Percentiles rank a stretch among this genome's conserved stretches.
Evolutionary conservation across 2,888 invertebrate genomes (phyloP).

Genomic region (Plutella xylostella): DNA sequence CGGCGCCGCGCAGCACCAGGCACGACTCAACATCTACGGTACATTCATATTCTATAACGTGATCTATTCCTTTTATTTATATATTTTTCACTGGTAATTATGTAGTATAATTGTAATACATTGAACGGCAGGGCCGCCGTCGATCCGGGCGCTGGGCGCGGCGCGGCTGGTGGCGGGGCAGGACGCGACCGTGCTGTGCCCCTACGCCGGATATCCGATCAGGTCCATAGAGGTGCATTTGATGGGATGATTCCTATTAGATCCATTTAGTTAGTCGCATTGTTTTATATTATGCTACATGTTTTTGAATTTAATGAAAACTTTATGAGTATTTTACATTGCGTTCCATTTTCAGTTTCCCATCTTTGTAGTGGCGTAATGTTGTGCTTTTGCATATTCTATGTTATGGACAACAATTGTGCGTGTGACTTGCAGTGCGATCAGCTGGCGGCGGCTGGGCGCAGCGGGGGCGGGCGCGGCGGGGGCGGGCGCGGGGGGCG

Average conservation of each 20-base stretch:
- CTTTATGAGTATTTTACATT: too few relatives aligned
- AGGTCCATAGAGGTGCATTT: conserved; percentile 69
- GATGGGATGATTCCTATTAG: conserved; percentile 36
- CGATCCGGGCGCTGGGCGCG: conserved; percentile 76
- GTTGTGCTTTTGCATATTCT: too few relatives aligned
- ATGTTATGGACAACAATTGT: conserved; percentile 27
- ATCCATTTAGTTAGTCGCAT: too few relatives aligned
- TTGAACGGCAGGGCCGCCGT: conserved; percentile 76
- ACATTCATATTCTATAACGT: too few relatives aligned
- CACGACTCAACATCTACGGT: conserved; percentile 85
- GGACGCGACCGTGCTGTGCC: conserved; percentile 81
- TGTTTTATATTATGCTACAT: too few relatives aligned
- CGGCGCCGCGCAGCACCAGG: conserved; percentile 77
- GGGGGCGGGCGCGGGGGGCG: conserved; percentile 52
- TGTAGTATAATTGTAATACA: too few relatives aligned
- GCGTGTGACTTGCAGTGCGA: conserved; percentile 44
- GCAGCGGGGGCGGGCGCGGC: conserved; percentile 42
- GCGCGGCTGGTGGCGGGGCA: conserved; percentile 83
- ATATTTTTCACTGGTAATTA: too few relatives aligned
- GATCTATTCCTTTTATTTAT: too few relatives aligned
- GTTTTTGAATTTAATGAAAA: too few relatives aligned
- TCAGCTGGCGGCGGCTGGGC: conserved; percentile 54
- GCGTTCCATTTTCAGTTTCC: too few relatives aligned
- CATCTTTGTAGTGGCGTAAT: too few relatives aligned
- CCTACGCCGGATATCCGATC: conserved; percentile 89